Evolutionary conservation across 2,797 vertebrate species (phyloP).

Genomic region (Phoebastria nigripes): DNA sequence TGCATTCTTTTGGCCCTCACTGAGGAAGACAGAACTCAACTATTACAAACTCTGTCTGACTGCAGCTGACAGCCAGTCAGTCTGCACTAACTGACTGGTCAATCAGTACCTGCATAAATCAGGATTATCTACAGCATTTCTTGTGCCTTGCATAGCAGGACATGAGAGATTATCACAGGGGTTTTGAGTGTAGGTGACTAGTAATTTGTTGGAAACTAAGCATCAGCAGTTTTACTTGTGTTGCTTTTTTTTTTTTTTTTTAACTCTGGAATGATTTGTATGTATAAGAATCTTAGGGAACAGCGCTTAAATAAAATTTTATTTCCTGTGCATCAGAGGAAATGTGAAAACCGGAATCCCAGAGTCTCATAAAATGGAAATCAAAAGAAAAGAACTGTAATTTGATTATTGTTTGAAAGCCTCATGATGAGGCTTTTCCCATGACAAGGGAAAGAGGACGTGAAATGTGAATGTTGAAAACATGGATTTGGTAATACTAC

Average conservation of each 20-base stretch:
- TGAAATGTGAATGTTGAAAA: neutral
- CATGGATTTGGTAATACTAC: neutral
- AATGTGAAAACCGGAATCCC: neutral
- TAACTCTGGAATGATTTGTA: neutral
- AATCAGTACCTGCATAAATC: neutral
- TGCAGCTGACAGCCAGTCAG: neutral
- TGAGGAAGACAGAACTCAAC: neutral
- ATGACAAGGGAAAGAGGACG: neutral
- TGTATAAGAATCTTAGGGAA: neutral
- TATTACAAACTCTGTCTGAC: neutral
- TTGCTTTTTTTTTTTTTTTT: neutral
- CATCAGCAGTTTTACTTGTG: neutral
- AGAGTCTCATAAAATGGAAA: neutral
- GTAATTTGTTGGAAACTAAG: neutral
- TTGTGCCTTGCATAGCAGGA: neutral
- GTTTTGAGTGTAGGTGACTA: neutral
- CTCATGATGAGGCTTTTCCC: neutral
- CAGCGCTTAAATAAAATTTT: neutral
- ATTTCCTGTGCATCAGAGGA: neutral
- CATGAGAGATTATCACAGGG: neutral
- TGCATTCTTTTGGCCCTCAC: neutral
- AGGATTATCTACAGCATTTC: neutral
- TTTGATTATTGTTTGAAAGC: neutral
- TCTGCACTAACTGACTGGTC: neutral
- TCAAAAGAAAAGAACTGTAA: neutral